phyloP scores from a whole-genome alignment of 2,797 vertebrate genomes.

The Microchirus variegatus region DNA sequence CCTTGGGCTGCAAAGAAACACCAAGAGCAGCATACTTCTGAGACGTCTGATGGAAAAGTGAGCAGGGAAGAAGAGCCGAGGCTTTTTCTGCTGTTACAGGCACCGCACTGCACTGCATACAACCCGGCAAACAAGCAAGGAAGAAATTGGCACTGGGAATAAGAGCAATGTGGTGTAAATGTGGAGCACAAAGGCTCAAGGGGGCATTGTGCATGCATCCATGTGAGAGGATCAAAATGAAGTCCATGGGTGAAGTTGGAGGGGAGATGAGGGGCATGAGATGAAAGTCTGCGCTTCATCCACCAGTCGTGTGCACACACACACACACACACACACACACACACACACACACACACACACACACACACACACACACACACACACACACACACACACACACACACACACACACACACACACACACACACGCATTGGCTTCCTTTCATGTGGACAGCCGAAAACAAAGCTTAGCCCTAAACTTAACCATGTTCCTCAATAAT shows the following conservation, averaged over 20 bases:
- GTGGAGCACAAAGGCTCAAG: conserved; percentile 72
- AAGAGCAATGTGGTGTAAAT: conserved; percentile 71
- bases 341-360: conserved; percentile 30
- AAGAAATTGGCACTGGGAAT: conserved; percentile 72
- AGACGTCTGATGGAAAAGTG: conserved; percentile 66
- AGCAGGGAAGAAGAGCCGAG: conserved; percentile 63
- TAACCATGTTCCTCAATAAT: no score
- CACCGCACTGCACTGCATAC: conserved; percentile 48
- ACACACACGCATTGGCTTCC: conserved; percentile 16
- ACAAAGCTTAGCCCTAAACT: no score
- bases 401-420: no score
- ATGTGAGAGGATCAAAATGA: conserved; percentile 72
- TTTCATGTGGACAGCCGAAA: no score
- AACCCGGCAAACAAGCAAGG: conserved; percentile 46
- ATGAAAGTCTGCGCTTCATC: conserved; percentile 54
- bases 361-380: conserved; percentile 26
- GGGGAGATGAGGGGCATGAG: conserved; percentile 59
- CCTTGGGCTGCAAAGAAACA: conserved; percentile 64
- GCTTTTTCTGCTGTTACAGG: conserved; percentile 63
- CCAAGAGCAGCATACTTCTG: conserved; percentile 65
- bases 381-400: conserved; percentile 26
- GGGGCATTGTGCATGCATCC: conserved; percentile 60
- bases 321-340: conserved; percentile 26
- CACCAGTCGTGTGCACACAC: conserved; percentile 38
- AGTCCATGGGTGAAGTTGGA: conserved; percentile 72